Evolutionary conservation across 2,113 vertebrate species (phyloP).

Genomic region (Formicarius rufipectus): DNA sequence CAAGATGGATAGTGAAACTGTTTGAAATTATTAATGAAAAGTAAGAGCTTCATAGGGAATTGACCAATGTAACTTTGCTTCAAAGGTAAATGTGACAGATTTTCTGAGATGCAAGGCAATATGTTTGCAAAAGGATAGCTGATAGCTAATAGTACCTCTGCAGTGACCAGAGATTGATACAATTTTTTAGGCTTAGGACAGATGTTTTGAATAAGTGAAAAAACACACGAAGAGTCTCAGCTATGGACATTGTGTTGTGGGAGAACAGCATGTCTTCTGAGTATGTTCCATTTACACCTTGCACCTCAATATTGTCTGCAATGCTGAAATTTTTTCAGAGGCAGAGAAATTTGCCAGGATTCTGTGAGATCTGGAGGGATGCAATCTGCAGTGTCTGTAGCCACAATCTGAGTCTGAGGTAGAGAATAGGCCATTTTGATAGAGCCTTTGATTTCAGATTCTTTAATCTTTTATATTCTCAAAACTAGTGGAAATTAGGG

Average conservation of each 20-base stretch:
- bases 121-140: not conserved
- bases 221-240: not conserved
- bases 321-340: not conserved
- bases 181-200: not conserved
- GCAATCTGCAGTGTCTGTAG: not conserved
- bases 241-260: fast-evolving
- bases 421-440: not conserved
- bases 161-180: not conserved
- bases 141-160: not conserved
- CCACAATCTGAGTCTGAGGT: not conserved
- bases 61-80: not conserved
- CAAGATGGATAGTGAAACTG: not conserved
- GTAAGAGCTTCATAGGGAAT: not conserved
- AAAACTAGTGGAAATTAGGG: not conserved
- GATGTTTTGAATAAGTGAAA: not conserved
- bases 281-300: not conserved
- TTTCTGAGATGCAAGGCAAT: not conserved
- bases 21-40: not conserved
- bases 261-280: not conserved
- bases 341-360: not conserved
- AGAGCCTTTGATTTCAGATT: not conserved
- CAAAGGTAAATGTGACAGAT: not conserved
- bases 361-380: not conserved
- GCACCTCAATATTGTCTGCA: not conserved
- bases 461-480: not conserved